Conservation (phyloP, 2,888 invertebrate species). For the Caenorhabditis sp. region DNA sequence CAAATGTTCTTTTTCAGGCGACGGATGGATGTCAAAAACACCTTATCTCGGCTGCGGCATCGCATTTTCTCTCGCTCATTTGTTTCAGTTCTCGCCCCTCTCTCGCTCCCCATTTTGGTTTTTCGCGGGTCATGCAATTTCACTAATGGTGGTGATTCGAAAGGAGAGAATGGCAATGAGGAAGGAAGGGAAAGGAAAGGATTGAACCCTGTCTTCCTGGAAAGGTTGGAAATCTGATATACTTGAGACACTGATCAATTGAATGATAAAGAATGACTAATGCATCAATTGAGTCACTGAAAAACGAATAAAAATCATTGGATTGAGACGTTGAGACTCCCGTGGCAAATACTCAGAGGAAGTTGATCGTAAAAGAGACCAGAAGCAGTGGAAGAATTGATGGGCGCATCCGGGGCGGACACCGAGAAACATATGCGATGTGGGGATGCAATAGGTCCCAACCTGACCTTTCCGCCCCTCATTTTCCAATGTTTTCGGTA, state of each 20-base stretch:
- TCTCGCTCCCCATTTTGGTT: too few relatives aligned
- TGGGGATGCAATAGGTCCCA: background rate
- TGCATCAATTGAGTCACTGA: too few relatives aligned
- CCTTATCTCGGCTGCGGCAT: slow-evolving; percentile 27
- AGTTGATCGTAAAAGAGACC: slow-evolving; percentile 37
- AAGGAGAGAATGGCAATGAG: background rate
- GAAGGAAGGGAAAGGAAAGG: background rate
- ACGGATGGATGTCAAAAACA: slow-evolving; percentile 10
- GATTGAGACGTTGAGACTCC: slow-evolving; percentile 17
- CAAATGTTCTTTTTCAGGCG: background rate
- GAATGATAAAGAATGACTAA: background rate
- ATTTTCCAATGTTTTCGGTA: background rate
- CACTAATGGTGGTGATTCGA: slow-evolving; percentile 28
- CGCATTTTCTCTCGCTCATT: slow-evolving; percentile 20
- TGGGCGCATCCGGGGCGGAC: slow-evolving; percentile 37
- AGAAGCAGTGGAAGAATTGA: slow-evolving; percentile 22
- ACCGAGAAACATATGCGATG: slow-evolving; percentile 50
- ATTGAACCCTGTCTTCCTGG: background rate
- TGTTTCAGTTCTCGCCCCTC: slow-evolving; percentile 25
- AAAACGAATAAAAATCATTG: too few relatives aligned
- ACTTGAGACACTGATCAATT: background rate
- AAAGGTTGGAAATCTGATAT: background rate
- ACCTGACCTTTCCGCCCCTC: slow-evolving; percentile 37
- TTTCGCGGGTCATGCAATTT: slow-evolving; percentile 22
- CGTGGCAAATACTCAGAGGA: too few relatives aligned